These are phyloP conservation scores for Montipora capricornis DNA, from an alignment of 64 coral and sea anemone genomes.

Conservation along the genomic window DNA sequence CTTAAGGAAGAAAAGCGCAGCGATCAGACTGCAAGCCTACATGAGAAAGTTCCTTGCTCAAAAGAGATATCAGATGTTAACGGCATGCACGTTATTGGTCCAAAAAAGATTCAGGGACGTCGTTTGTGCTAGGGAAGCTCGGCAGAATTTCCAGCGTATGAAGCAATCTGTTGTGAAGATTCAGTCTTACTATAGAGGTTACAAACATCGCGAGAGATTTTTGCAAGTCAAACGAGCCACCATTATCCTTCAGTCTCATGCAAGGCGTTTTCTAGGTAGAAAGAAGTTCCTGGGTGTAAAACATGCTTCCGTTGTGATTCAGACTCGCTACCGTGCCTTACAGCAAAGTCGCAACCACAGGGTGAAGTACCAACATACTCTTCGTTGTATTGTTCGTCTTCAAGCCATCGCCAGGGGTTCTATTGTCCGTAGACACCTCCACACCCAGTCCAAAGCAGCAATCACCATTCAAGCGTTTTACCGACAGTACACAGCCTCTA, in stretches of 20 bases:
- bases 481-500: slow-evolving; percentile 55
- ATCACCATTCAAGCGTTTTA: slow-evolving; percentile 77
- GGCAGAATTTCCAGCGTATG: slow-evolving; percentile 31
- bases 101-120: slow-evolving; percentile 58
- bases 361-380: slow-evolving; percentile 48
- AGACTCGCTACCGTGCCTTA: slow-evolving; percentile 63
- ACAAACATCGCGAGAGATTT: slow-evolving; percentile 46
- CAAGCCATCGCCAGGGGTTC: slow-evolving; percentile 75
- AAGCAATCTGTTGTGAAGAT: slow-evolving; percentile 63
- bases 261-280: slow-evolving; percentile 55
- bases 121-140: slow-evolving; percentile 19
- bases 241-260: slow-evolving; percentile 62
- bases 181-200: slow-evolving; percentile 79
- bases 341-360: slow-evolving; percentile 19
- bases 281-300: slow-evolving; percentile 70
- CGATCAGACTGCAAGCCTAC: slow-evolving; percentile 57
- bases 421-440: slow-evolving; percentile 31
- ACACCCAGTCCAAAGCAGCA: slow-evolving; percentile 36
- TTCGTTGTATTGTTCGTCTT: slow-evolving; percentile 51
- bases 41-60: slow-evolving; percentile 50
- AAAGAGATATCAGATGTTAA: slow-evolving; percentile 64
- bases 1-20: slow-evolving; percentile 32
- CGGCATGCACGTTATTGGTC: slow-evolving; percentile 44
- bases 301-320: slow-evolving; percentile 60
- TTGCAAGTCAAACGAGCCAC: slow-evolving; percentile 58